Percentiles rank a stretch among this genome's conserved stretches.
These are phyloP conservation scores for Caenorhabditis tropicalis DNA, from an alignment of 1,140 invertebrate genomes.

Conservation along the genomic window DNA sequence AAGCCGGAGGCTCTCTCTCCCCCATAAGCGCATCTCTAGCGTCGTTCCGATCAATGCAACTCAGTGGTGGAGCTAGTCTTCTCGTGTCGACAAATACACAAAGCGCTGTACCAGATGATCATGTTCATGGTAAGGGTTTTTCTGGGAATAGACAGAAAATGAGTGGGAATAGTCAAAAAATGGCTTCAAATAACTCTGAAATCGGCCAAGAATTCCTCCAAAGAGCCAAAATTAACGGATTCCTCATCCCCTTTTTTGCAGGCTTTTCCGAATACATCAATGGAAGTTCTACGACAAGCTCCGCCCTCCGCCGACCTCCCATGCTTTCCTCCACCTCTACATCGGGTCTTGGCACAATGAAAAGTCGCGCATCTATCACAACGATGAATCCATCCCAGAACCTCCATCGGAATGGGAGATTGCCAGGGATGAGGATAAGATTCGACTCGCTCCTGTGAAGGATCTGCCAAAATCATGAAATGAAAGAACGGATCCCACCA, in stretches of 20 bases:
- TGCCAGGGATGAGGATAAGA: too few relatives aligned
- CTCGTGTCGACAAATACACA: background rate
- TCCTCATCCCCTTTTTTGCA: too few relatives aligned
- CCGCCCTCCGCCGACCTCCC: too few relatives aligned
- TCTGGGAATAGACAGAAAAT: too few relatives aligned
- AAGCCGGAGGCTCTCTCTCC: slow-evolving; percentile 44
- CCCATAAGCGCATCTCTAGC: slow-evolving; percentile 45
- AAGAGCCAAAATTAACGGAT: too few relatives aligned
- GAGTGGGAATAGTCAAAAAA: too few relatives aligned
- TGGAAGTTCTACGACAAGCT: too few relatives aligned
- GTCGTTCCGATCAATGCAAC: slow-evolving; percentile 46
- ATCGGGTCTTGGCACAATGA: background rate
- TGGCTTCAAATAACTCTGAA: too few relatives aligned
- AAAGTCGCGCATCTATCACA: background rate
- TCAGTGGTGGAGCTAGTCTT: slow-evolving; percentile 33
- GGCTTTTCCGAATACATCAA: too few relatives aligned
- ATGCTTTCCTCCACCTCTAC: too few relatives aligned
- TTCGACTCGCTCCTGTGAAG: background rate
- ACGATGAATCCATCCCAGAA: background rate
- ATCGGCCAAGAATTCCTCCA: too few relatives aligned
- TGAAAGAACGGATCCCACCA: slow-evolving; percentile 65
- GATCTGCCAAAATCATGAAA: background rate
- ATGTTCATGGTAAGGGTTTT: background rate
- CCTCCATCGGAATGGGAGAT: too few relatives aligned
- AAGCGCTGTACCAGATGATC: background rate